These are phyloP conservation scores for Glossophaga mutica DNA, from an alignment of 2,797 vertebrate genomes.

Conservation along the genomic window DNA sequence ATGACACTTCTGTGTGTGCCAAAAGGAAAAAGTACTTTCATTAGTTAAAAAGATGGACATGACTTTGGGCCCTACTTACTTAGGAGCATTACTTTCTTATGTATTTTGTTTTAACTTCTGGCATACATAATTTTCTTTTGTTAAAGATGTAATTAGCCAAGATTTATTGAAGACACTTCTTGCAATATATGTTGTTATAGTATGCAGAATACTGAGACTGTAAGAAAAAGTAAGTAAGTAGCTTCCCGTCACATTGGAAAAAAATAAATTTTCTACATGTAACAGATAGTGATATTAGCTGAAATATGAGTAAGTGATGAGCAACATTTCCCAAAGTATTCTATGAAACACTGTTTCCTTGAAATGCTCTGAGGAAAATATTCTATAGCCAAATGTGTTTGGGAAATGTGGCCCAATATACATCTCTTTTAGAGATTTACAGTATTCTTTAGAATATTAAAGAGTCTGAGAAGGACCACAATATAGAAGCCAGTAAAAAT, in stretches of 20 bases:
- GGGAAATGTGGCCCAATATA: background rate
- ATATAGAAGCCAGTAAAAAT: constrained; percentile 2
- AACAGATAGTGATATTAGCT: background rate
- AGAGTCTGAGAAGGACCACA: background rate
- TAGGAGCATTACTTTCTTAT: constrained; percentile 40
- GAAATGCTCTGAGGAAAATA: constrained; percentile 3
- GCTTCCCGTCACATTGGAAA: background rate
- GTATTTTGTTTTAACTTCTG: constrained; percentile 20
- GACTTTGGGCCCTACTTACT: constrained; percentile 67
- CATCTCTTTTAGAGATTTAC: constrained; percentile 25
- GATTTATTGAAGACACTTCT: background rate
- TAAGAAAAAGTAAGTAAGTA: background rate
- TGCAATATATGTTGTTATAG: background rate
- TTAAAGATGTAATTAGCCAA: constrained; percentile 34
- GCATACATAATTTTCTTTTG: constrained; percentile 36
- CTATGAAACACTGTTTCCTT: constrained; percentile 20
- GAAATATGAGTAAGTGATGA: background rate
- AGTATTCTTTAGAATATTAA: constrained; percentile 2
- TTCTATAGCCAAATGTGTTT: constrained; percentile 32
- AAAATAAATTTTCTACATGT: background rate
- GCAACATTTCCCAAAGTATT: constrained; percentile 7
- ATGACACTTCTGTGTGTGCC: constrained; percentile 62
- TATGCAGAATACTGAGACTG: background rate
- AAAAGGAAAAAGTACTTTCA: constrained; percentile 65
- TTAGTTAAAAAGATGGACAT: constrained; percentile 74